Base-by-base conservation (phyloP, 1,140 invertebrate genomes). In the Bombus ignitus region DNA sequence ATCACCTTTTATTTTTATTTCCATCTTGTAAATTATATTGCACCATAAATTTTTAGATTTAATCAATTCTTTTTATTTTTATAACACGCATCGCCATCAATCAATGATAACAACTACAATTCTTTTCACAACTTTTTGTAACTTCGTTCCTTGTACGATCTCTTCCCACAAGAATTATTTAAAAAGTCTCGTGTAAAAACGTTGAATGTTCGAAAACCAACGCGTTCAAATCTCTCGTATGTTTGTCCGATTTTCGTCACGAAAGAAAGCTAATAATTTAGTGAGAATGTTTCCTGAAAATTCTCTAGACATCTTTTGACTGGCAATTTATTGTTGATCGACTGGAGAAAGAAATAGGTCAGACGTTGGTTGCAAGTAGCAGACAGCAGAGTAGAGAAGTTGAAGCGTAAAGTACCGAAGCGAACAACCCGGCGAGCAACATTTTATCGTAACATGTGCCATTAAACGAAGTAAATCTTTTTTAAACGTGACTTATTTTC, bases 391-490 rank as follows among this genome's bases (percentile, higher is more conserved):
- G 25, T 32, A 47, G 3, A 22, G 25, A 25, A 12, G 32, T 71
- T 12, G n/a, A 78, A 78, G 82, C 47, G 59, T 18, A 10, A 70
- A 44, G 75, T 44, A 66, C n/a, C 77, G 76, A 57, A 32, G 42
- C 12, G n/a, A 76, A 66, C 44, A 70, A 53, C 15, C 10, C 12
- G 39, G n/a, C 82, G 66, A 28, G 62, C 82, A 84, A 57, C 47
- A 84, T 77, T 83, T 77, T 77, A 77, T 78, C 65, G 75, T n/a
- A 70, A 71, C 65, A 44, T 44, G 75, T 78, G n/a, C 37, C 66
- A 59, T 84, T 57, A 59, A 78, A 53, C 82, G 82, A 83, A 78
- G 75, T 84, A 71, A 78, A 71, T 83, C 77, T 83, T 77, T 68
- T 70, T 70, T 47, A 39, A 83, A 76, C n/a, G 65, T 32, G 82